These are phyloP conservation scores for Anarrhichthys ocellatus DNA, from an alignment of 2,113 vertebrate species.

Conservation along the genomic window DNA sequence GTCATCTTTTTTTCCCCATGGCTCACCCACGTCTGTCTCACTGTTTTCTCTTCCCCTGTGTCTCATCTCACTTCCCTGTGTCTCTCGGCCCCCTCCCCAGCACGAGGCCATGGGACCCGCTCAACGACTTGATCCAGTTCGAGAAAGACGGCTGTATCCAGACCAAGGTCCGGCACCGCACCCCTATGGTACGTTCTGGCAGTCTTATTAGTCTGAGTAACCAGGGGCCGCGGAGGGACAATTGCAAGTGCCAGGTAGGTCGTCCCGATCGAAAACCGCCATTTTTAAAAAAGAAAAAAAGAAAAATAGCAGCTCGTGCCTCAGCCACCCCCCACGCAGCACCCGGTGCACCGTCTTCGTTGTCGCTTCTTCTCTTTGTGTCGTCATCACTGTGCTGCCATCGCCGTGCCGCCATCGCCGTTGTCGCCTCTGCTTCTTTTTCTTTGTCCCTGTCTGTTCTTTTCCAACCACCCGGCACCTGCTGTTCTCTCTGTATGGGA, in stretches of 20 bases:
- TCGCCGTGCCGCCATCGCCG: not conserved
- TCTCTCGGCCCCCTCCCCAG: slow-evolving; percentile 74
- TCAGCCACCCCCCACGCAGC: slow-evolving; percentile 62
- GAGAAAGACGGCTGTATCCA: slow-evolving; percentile 97
- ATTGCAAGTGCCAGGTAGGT: slow-evolving; percentile 82
- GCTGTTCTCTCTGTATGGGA: slow-evolving; percentile 36
- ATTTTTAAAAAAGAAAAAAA: not conserved
- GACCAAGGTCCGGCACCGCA: slow-evolving; percentile 97
- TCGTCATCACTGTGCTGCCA: not conserved
- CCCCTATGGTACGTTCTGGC: slow-evolving; percentile 95
- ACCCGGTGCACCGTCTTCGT: slow-evolving; percentile 43
- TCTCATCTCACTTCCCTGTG: not conserved
- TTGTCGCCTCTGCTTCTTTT: slow-evolving; percentile 24
- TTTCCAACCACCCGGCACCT: slow-evolving; percentile 18
- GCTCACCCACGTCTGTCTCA: not conserved
- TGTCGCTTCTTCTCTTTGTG: slow-evolving; percentile 51
- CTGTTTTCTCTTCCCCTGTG: rapidly evolving
- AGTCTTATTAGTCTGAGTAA: slow-evolving; percentile 90
- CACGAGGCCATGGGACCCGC: slow-evolving; percentile 97
- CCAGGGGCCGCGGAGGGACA: slow-evolving; percentile 87
- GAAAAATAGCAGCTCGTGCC: slow-evolving; percentile 46
- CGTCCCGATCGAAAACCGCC: slow-evolving; percentile 32
- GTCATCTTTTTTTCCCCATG: too few species aligned
- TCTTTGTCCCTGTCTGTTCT: slow-evolving; percentile 26
- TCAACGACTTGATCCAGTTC: slow-evolving; percentile 98